Conservation (phyloP, 2,113 vertebrate genomes). For the Lagopus leucura region DNA sequence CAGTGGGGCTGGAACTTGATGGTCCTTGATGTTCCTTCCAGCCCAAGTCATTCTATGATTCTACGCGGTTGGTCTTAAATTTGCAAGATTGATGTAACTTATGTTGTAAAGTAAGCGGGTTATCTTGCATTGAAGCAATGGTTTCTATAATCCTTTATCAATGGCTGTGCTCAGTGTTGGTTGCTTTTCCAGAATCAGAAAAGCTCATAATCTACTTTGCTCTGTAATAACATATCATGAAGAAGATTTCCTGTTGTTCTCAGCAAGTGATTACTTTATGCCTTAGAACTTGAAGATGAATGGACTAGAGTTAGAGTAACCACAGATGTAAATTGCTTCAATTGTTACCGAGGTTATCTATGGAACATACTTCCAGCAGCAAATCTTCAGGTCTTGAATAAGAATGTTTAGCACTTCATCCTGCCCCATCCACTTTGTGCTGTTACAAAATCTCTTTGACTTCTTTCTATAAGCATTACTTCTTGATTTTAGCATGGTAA, state of each 20-base stretch:
- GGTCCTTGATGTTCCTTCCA: no score
- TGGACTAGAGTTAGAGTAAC: background rate
- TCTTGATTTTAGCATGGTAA: background rate
- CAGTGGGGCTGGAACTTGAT: no score
- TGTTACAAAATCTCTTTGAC: background rate
- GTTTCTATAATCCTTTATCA: background rate
- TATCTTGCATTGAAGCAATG: background rate
- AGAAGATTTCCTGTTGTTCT: background rate
- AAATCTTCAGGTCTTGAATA: background rate
- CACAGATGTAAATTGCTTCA: background rate
- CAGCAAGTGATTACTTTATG: background rate
- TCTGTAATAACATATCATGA: background rate
- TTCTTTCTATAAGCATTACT: background rate
- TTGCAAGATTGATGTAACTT: background rate
- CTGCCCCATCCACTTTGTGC: background rate
- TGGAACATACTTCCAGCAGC: background rate
- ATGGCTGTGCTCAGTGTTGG: background rate
- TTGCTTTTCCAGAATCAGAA: background rate
- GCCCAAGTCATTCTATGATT: no score
- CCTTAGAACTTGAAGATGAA: background rate
- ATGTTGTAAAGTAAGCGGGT: background rate
- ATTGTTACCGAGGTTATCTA: constrained; percentile 5
- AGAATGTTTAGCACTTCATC: background rate
- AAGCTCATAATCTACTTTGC: background rate
- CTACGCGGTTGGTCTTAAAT: background rate